Base-by-base conservation (phyloP, 1,140 invertebrate species). In the Tenebrio molitor region DNA sequence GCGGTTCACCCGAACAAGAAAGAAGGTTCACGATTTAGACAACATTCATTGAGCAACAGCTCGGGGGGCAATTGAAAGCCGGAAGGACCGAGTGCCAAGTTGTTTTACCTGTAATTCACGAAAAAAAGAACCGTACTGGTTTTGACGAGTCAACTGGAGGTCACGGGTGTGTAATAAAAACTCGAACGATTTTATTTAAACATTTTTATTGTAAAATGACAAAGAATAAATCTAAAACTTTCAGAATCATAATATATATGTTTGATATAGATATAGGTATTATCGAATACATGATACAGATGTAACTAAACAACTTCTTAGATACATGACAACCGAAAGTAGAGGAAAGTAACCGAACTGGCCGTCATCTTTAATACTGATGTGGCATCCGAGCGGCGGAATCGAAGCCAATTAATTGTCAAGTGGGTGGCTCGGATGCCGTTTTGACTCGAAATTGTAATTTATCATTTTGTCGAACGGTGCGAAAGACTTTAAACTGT, bases 221-320 rank as follows among this genome's bases (percentile, higher is more conserved):
- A 81, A 82, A 82, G 81, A 82, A 82, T 81, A 82, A 82, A 77
- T 82, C 81, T 82, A 82, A 82, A 82, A 81, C 73, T 82, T 79
- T 82, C 78, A 79, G 77, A 80, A 80, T 81, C 71, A 79, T 76
- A 73, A 76, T 77, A 77, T 75, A 75, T 81, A 80, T 76, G 78
- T 79, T 80, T 82, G 78, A 82, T 82, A 82, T 80, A 80, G 76
- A 75, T 80, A 81, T 74, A 80, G n/a, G 79, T 77, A 29, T 29
- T 29, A 29, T 79, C 71, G 76, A 80, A 71, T 81, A 81, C 78
- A 80, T 80, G 78, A 81, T 80, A 80, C 76, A 81, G 78, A 79
- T 76, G 73, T 78, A 77, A 77, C 21, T 73, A 46, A 77, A 75
- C 41, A 75, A 65, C 68, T 63, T 62, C 72, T 10, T 46, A 17